Evolutionary conservation across 2,888 invertebrate genomes (phyloP), one percentile per base, ranked within the genome.

Genomic region (Rhimphoctona megacephalus): DNA sequence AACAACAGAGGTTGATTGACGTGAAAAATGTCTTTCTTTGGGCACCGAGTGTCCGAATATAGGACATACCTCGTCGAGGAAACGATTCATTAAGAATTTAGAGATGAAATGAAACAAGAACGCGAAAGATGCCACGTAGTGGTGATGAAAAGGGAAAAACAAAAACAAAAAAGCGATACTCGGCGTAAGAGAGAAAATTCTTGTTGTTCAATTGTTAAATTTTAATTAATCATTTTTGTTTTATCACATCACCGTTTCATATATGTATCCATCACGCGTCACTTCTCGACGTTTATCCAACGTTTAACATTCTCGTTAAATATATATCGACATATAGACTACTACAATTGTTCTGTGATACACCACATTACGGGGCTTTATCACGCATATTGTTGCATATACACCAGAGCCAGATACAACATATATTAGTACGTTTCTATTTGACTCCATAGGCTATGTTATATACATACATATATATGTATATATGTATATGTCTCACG

Each of bases 311-410:
- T 93, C 89, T 89, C 77, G 49, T 66, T 46, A 73, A 36, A 67
- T 73, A 69, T 74, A 80, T 66, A 84, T 89, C 88, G 86, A 89
- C 86, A 89, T 83, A 89, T 91, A 92, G 92, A 93, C 92, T 93
- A 94, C 93, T 93, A 94, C 93, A 92, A 94, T 94, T 94, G 93
- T 94, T 94, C 94, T 94, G 94, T 94, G 94, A 94, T 94, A 94
- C 92, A 94, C 93, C 94, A 94, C 92, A 92, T 94, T 94, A 92
- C 93, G 94, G 93, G 94, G 94, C 93, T 94, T 94, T 93, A 94
- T 94, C 94, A 94, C 94, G 92, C 89, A 90, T 92, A 80, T 52
- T 82, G 85, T 52, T 82, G 85, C 82, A 85, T 78, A 76, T 64
- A 86, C 83, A 78, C 72, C 66, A 85, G 61, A 78, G 81, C 77